Evolutionary conservation across 2,797 vertebrate genomes (phyloP).

Genomic region (Natrix natrix): DNA sequence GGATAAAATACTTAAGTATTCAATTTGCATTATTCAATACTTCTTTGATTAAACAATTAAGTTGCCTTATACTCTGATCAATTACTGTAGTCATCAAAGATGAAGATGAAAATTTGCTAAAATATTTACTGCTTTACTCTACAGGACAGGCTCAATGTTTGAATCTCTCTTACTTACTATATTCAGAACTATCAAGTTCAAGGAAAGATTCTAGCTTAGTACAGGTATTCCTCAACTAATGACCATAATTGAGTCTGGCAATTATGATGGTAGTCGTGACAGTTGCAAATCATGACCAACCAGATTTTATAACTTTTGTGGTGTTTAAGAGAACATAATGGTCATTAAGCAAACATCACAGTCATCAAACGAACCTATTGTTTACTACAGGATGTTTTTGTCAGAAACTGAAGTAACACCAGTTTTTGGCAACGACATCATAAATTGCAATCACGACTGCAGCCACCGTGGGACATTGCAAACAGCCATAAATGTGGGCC

Average conservation of each 20-base stretch:
- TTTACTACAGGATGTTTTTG: not conserved
- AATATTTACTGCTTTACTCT: not conserved
- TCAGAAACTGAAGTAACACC: not conserved
- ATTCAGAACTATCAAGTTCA: not conserved
- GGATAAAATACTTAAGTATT: conserved; percentile 14
- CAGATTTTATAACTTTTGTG: not conserved
- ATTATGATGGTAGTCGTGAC: not conserved
- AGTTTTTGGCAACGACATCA: not conserved
- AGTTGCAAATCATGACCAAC: not conserved
- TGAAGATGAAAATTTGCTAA: not conserved
- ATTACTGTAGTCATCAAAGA: not conserved
- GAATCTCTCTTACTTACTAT: not conserved
- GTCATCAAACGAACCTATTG: not conserved
- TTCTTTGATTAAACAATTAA: not conserved
- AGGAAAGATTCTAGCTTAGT: not conserved
- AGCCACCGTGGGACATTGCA: not conserved
- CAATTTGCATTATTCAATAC: not conserved
- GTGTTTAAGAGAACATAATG: not conserved
- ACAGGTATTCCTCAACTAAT: not conserved
- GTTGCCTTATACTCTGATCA: not conserved
- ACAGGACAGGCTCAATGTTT: not conserved
- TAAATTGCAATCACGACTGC: not conserved
- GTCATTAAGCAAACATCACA: not conserved
- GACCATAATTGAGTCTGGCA: not conserved
- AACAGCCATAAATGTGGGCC: not conserved